Evolutionary conservation across 2,888 invertebrate species (phyloP), one percentile per base, ranked within the genome.

Genomic region (Dynastes maya): DNA sequence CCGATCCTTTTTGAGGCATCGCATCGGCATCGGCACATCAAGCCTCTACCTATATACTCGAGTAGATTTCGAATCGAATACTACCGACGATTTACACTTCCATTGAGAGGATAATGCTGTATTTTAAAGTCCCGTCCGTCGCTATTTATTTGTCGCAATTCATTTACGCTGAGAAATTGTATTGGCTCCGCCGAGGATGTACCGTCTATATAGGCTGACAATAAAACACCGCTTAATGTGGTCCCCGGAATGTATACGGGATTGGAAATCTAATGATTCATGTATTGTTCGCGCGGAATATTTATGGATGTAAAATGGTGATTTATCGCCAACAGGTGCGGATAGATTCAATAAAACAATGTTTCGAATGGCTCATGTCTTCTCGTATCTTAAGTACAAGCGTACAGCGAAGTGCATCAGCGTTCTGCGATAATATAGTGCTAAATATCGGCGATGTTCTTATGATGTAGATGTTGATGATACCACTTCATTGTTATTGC

Each of bases 241-340:
- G 61, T 58, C 61, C 72, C 40, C 40, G 72, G 58, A 72, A 72
- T 72, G 72, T 70, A 45, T 45, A 61, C 58, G 77, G 53, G 61
- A 77, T 71, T 77, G 77, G 77, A 77, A 77, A 77, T 77, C 49
- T 70, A 77, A 77, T 64, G 77, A 77, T 64, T 77, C 71, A 71
- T 70, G 71, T 64, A 71, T 71, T 70, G 71, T 67, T 71, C 64
- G 70, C 68, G 8, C 58, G 72, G 72, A 61, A 72, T 72, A 72
- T 72, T 72, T 72, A 72, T 72, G 37, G 40, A 72, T 72, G 72
- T 72, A 72, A 70, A 72, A 72, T 58, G 61, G 72, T 72, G 58
- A 72, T 72, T 72, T 72, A 72, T 72, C 13, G 72, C 61, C 2
- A 72, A 72, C 58, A 72, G 61, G 72, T 72, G 72, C 61, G 61